phyloP scores from a whole-genome alignment of 1,140 invertebrate genomes.

The Sinonovacula constricta region DNA sequence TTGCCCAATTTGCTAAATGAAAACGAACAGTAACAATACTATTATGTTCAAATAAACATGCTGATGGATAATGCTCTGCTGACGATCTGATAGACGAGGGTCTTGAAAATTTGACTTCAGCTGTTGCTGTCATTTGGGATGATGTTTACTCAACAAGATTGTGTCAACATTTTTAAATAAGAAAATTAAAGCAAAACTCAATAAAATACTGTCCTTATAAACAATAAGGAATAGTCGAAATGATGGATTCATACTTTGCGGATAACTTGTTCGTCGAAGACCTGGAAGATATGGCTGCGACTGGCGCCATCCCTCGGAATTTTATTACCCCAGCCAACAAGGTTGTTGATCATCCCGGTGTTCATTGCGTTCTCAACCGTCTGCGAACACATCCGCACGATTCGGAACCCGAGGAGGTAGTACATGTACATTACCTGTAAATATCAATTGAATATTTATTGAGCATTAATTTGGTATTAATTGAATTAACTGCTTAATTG shows the following conservation, averaged over 20 bases:
- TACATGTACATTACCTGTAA: constrained; percentile 97
- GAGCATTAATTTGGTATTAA: too few relatives aligned
- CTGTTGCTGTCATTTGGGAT: too few relatives aligned
- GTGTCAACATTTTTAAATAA: background rate
- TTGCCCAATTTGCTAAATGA: too few relatives aligned
- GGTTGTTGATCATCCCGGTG: constrained; percentile 13
- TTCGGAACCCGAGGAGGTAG: too few relatives aligned
- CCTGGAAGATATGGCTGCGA: constrained; percentile 44
- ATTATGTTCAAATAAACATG: too few relatives aligned
- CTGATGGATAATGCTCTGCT: too few relatives aligned
- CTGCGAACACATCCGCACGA: constrained; percentile 29
- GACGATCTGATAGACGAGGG: too few relatives aligned
- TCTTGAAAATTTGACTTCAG: too few relatives aligned
- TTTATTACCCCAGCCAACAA: constrained; percentile 1
- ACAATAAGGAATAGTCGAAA: background rate
- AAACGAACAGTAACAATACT: too few relatives aligned
- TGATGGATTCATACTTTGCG: constrained; percentile 13
- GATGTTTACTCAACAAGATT: too few relatives aligned
- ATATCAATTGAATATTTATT: too few relatives aligned
- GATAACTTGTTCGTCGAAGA: constrained; percentile 32
- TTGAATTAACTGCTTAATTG: too few relatives aligned
- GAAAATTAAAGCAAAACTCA: background rate
- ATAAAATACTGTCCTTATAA: background rate
- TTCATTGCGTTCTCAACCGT: constrained; percentile 15
- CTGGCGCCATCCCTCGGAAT: background rate